phyloP scores from a whole-genome alignment of 2,113 vertebrate genomes.

The Cygnus buccinator region DNA sequence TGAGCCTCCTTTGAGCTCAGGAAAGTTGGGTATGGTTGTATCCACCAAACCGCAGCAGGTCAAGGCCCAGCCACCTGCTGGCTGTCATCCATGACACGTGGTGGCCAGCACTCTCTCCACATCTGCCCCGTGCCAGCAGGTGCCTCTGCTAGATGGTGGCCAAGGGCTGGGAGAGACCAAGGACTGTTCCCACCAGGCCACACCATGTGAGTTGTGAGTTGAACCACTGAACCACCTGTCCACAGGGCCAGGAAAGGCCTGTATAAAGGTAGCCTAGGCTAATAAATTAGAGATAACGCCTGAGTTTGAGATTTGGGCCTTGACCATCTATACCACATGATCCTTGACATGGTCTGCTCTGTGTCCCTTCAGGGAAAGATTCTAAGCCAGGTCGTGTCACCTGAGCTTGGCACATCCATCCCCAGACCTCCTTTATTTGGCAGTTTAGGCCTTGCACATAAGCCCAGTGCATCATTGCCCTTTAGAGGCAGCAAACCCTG shows the following conservation, averaged over 20 bases:
- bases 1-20: background rate
- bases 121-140: background rate
- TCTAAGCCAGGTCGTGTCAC: background rate
- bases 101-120: background rate
- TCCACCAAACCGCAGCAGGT: background rate
- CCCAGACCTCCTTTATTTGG: background rate
- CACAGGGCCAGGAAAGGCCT: background rate
- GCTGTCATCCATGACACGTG: background rate
- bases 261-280: background rate
- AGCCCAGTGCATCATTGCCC: background rate
- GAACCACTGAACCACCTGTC: background rate
- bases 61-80: background rate
- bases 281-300: background rate
- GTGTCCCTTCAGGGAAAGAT: accelerated
- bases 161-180: background rate
- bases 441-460: background rate
- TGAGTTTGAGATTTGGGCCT: background rate
- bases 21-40: background rate
- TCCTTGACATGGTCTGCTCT: background rate
- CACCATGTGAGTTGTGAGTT: background rate
- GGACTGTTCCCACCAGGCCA: background rate
- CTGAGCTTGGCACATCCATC: background rate
- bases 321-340: background rate
- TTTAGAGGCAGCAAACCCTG: background rate
- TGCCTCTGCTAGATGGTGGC: background rate